Evolutionary conservation across 2,888 invertebrate genomes (phyloP), one percentile per base, ranked within the genome.

Genomic region (Mythimna lalbum): DNA sequence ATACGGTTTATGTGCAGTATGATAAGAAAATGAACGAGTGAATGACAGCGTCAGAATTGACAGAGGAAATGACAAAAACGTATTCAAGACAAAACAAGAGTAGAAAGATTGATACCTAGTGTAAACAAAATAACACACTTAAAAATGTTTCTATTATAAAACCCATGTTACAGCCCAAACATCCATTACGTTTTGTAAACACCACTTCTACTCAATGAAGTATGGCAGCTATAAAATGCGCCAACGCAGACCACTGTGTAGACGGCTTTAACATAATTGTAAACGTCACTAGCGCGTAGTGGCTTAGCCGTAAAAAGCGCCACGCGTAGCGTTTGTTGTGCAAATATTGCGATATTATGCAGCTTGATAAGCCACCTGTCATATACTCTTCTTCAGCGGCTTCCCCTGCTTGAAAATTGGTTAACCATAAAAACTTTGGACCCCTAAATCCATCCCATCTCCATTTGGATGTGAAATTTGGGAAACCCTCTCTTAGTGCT

Each of bases 261-360:
- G 31, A 61, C 31, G 47, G 12, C 21, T 78, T 52, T 31, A 19
- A 27, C 27, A 33, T 36, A 23, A 39, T 31, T 39, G 14, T 9
- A 63, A 52, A 56, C 82, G 73, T 65, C 63, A 82, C 6, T 31
- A 21, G 6, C 50, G n/a, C 73, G 61, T 61, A 63, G 53, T 39
- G 57, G 50, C 53, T 47, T 43, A 23, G 27, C 17, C 31, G 63
- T 67, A 59, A 47, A n/a, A n/a, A n/a, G 47, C 73, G 74, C 80
- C 66, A 82, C 78, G 80, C 82, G 66, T 63, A 62, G 55, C 59
- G 64, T 27, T 33, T 57, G 62, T 72, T 55, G 63, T 63, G 74
- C 63, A 74, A 68, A 65, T 74, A 79, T 79, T 82, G 52, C 23
- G 82, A 82, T 74, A 73, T 55, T 60, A 52, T 63, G 43, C 43